Base-by-base conservation (phyloP, 2,888 invertebrate genomes). In the Agonopterix arenella region DNA sequence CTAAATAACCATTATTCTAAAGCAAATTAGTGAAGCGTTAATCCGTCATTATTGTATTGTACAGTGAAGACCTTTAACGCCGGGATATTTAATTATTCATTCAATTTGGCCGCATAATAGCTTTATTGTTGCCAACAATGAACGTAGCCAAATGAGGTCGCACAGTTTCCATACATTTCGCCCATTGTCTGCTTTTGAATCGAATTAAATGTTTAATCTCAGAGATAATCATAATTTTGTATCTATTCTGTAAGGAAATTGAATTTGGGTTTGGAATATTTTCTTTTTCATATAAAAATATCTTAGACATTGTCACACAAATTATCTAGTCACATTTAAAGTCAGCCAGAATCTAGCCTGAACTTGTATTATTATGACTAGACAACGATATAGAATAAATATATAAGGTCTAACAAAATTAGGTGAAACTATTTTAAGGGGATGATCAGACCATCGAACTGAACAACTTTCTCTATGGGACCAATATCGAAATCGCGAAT, bases 81-180 rank as follows among this genome's bases (percentile, higher is more conserved):
- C 44, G 38, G 16, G 13, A 42, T 8, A 52, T 50, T 53, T 53
- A 53, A 53, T 53, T 53, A 53, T 53, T 50, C 53, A 48, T 50
- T 50, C 53, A 53, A 53, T 53, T 53, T 48, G 40, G 53, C 44
- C 38, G 41, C 45, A 46, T 54, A 54, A 54, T 54, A 50, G 52
- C 50, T 44, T 51, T 47, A 51, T 53, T 51, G 53, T 51, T 47
- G 46, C 40, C 51, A 49, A 49, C 50, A 50, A 53, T 53, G 48
- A 44, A 10, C 28, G n/a, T 10, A 36, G 45, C 16, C 8, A 45
- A 49, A 46, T 42, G 45, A 40, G 44, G 10, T 41, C 45, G 8
- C n/a, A 4, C 18, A 13, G 42, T 36, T 41, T 42, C 46, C 50
- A 46, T 46, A 46, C 46, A 46, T 44, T 44, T 49, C 28, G 44